Percentiles rank a stretch among this genome's conserved stretches.
Conservation (phyloP, 2,797 vertebrate genomes). For the Cryptoprocta ferox region DNA sequence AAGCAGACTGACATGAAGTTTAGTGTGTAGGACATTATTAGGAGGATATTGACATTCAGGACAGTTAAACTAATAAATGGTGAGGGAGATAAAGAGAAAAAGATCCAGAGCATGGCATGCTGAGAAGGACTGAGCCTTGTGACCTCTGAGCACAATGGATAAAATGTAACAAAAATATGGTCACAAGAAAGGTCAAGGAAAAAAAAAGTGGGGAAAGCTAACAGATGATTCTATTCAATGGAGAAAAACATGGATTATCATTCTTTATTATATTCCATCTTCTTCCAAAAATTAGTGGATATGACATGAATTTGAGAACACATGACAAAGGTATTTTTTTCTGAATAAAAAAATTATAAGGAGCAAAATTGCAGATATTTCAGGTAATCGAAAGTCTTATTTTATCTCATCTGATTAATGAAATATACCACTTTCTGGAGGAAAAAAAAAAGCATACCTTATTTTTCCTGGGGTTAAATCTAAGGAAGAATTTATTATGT, state of each 20-base stretch:
- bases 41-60: background rate
- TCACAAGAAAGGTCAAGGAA: background rate
- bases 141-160: background rate
- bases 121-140: background rate
- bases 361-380: background rate
- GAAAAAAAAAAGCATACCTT: background rate
- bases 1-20: background rate
- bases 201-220: background rate
- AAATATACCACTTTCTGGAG: background rate
- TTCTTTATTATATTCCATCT: background rate
- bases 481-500: background rate
- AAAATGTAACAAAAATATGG: background rate
- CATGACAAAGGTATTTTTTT: background rate
- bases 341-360: background rate
- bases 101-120: background rate
- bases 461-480: background rate
- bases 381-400: background rate
- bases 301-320: background rate
- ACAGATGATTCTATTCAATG: background rate
- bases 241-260: background rate
- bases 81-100: background rate
- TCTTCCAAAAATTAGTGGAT: background rate
- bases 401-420: conserved; percentile 43
- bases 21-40: background rate
- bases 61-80: background rate